phyloP scores from a whole-genome alignment of 2,797 vertebrate species.

The Amblyraja radiata region DNA sequence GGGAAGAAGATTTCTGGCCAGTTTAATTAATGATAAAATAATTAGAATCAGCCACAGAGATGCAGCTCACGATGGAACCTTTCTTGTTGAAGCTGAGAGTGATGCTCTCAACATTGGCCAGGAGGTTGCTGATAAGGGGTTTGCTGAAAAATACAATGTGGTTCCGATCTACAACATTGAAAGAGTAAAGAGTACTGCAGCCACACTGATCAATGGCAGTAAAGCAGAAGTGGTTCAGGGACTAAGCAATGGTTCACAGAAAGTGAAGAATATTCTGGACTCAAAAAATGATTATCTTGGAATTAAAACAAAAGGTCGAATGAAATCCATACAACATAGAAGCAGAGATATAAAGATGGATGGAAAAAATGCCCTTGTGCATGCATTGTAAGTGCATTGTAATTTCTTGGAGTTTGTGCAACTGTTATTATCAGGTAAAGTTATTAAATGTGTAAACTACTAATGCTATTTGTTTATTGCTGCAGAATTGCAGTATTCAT shows the following conservation, averaged over 20 bases:
- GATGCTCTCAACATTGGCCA: conserved; percentile 60
- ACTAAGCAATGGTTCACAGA: not conserved
- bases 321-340: conserved; percentile 43
- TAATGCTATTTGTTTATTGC: not conserved
- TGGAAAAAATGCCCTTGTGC: not conserved
- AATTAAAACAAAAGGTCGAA: conserved; percentile 43
- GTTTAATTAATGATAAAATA: conserved; percentile 63
- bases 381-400: not conserved
- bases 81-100: conserved; percentile 59
- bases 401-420: not conserved
- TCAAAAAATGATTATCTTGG: conserved; percentile 28
- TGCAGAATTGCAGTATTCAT: not conserved
- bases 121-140: conserved; percentile 64
- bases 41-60: conserved; percentile 59
- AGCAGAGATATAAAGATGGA: not conserved
- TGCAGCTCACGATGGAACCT: conserved; percentile 57
- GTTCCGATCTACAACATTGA: conserved; percentile 39
- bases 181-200: conserved; percentile 41
- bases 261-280: not conserved
- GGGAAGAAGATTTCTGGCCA: conserved; percentile 65
- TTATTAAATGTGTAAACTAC: not conserved
- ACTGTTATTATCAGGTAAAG: not conserved
- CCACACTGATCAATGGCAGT: not conserved
- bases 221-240: not conserved
- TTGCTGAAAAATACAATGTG: conserved; percentile 53